A percentile compares a stretch with the other conserved stretches of the same genome.
Evolutionary conservation across 2,113 vertebrate genomes (phyloP).

Genomic region (Campylomormyrus tamandua): DNA sequence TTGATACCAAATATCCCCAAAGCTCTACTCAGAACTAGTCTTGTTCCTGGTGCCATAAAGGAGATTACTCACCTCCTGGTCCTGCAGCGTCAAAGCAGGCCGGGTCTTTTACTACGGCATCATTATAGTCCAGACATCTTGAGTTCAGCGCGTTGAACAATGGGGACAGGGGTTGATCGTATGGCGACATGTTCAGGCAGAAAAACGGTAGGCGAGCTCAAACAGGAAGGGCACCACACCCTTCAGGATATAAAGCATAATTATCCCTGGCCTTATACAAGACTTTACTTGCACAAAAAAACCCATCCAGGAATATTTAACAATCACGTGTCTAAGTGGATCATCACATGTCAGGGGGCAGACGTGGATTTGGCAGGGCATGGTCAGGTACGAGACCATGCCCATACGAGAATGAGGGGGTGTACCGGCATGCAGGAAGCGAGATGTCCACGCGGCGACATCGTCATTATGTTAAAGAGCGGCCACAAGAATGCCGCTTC

Average conservation of each 20-base stretch:
- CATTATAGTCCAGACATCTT: slow-evolving; percentile 6
- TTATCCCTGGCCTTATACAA: neutral
- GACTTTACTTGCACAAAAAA: neutral
- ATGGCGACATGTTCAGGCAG: neutral
- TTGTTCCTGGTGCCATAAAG: slow-evolving; percentile 12
- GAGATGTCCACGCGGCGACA: neutral
- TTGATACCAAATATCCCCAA: neutral
- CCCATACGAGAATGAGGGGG: neutral
- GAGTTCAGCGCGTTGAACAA: neutral
- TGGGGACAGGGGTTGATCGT: neutral
- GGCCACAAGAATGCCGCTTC: neutral
- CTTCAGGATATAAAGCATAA: neutral
- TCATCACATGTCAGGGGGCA: neutral
- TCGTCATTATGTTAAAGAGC: neutral
- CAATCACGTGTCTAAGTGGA: neutral
- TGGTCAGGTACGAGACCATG: neutral
- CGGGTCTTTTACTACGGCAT: neutral
- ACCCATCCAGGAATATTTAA: neutral
- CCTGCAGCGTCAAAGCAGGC: neutral
- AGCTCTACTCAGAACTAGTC: neutral
- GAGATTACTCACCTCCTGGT: slow-evolving; percentile 6
- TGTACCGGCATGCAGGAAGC: neutral
- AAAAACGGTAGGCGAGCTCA: neutral
- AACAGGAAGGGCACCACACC: neutral
- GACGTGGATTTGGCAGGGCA: neutral